Conservation (phyloP, 2,113 vertebrate species). For the Malurus cyaneus region DNA sequence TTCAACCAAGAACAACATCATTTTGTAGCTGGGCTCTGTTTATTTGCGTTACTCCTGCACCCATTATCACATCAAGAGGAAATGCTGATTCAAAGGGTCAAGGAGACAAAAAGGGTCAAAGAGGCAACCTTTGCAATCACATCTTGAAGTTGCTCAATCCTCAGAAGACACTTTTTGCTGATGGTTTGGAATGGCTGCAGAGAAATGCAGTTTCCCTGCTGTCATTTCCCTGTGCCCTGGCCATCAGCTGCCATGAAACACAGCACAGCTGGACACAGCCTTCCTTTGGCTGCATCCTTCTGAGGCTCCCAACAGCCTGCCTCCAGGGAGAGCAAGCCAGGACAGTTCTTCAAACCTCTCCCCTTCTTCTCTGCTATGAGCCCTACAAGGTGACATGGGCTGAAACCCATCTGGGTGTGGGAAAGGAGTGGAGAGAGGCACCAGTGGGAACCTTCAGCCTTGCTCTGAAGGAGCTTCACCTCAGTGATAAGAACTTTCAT, state of each 20-base stretch:
- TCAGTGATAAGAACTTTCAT: neutral
- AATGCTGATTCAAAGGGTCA: neutral
- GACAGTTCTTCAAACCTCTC: neutral
- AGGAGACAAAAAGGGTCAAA: neutral
- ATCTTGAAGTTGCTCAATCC: neutral
- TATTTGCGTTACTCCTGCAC: neutral
- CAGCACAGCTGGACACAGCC: rapidly evolving
- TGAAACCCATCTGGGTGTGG: rapidly evolving
- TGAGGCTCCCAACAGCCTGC: neutral
- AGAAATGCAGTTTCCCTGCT: neutral
- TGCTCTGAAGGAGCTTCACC: neutral
- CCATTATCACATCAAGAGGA: neutral
- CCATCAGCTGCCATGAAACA: neutral
- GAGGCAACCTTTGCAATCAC: neutral
- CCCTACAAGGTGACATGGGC: neutral
- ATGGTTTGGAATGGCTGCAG: neutral
- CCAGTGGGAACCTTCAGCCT: neutral
- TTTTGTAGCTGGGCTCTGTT: neutral
- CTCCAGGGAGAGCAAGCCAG: neutral
- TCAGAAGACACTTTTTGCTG: neutral
- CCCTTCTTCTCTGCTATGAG: rapidly evolving
- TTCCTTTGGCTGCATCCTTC: neutral
- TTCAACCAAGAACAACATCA: neutral
- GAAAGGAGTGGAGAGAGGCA: neutral
- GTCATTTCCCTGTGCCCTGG: neutral